Percentiles rank a stretch among this genome's conserved stretches.
These are phyloP conservation scores for Girardia tigrina DNA, from an alignment of 2,888 invertebrate genomes.

Conservation along the genomic window DNA sequence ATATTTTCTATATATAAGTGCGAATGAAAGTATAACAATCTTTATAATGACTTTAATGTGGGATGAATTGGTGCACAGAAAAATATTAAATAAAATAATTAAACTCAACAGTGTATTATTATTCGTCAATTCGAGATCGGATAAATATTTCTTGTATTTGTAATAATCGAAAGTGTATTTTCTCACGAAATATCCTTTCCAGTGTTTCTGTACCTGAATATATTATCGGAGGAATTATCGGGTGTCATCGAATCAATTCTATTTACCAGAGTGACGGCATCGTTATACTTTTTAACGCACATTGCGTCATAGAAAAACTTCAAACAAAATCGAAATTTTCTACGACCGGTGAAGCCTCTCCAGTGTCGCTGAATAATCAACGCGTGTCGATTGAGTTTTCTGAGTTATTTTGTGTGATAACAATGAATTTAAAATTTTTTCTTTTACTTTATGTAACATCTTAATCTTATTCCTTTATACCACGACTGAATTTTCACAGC, in stretches of 20 bases:
- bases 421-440: not conserved
- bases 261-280: not conserved
- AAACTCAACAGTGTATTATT: not conserved
- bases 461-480: conserved; percentile 19
- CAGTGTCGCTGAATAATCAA: conserved; percentile 44
- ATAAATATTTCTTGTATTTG: conserved; percentile 13
- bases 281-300: not conserved
- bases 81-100: not conserved
- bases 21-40: no score
- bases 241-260: not conserved
- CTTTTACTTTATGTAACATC: not conserved
- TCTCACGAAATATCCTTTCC: not conserved
- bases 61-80: no score
- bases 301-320: conserved; percentile 25
- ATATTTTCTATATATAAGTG: no score
- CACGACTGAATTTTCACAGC: not conserved
- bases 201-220: not conserved
- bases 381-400: conserved; percentile 43
- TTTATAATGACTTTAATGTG: no score
- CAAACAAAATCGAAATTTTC: conserved; percentile 30
- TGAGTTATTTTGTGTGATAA: not conserved
- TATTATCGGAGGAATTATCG: no score
- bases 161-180: conserved; percentile 9
- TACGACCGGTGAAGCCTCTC: conserved; percentile 44
- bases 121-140: not conserved